Conservation (phyloP, 2,888 invertebrate species). For the Abscondita cerata region DNA sequence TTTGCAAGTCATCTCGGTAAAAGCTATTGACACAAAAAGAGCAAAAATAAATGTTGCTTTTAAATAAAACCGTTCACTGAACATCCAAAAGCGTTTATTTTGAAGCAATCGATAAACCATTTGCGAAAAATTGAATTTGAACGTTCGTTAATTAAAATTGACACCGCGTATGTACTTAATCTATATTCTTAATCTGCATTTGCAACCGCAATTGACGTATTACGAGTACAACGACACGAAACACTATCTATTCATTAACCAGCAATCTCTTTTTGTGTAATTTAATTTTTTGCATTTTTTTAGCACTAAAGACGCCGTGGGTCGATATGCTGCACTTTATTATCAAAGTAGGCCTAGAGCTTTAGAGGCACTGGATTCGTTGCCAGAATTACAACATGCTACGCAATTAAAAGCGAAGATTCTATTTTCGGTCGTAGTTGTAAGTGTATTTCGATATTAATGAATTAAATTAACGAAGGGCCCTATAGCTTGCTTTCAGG, state of each 20-base stretch:
- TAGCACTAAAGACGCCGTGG: slow-evolving; percentile 71
- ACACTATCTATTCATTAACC: neutral
- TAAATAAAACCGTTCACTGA: too few species aligned
- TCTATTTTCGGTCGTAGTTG: slow-evolving; percentile 94
- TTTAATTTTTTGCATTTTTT: slow-evolving; percentile 26
- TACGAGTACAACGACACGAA: too few species aligned
- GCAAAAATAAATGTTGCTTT: too few species aligned
- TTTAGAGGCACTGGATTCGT: slow-evolving; percentile 81
- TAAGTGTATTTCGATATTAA: slow-evolving; percentile 62
- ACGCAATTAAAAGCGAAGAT: slow-evolving; percentile 94
- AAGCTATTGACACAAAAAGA: too few species aligned
- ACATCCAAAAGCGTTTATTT: too few species aligned
- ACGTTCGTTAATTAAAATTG: too few species aligned
- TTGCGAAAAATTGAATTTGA: too few species aligned
- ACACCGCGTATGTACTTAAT: too few species aligned
- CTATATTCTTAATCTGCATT: too few species aligned
- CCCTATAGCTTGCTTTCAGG: slow-evolving; percentile 73
- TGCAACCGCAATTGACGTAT: too few species aligned
- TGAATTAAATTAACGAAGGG: slow-evolving; percentile 24
- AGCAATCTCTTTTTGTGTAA: neutral
- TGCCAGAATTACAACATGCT: slow-evolving; percentile 82
- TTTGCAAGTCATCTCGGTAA: too few species aligned
- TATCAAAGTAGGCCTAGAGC: slow-evolving; percentile 84
- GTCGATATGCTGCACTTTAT: slow-evolving; percentile 85
- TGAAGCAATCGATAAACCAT: too few species aligned